Evolutionary conservation across 2,888 invertebrate genomes (phyloP).

Genomic region (Pollenia amentaria): DNA sequence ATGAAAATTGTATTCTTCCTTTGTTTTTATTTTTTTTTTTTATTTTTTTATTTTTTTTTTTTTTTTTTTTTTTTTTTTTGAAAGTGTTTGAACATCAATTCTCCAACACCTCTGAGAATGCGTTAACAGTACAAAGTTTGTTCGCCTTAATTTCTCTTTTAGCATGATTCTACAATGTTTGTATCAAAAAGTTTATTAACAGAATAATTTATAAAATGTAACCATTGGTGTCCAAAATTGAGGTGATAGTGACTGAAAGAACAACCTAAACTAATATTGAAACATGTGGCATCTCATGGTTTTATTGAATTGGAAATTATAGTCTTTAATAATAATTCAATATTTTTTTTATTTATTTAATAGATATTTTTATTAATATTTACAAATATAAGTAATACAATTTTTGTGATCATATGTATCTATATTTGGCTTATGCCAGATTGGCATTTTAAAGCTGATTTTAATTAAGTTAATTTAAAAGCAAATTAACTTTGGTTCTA

Average conservation of each 20-base stretch:
- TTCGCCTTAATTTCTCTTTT: conserved; percentile 1
- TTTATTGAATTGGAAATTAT: not conserved
- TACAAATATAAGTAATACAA: too few relatives aligned
- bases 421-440: too few relatives aligned
- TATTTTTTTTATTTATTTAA: too few relatives aligned
- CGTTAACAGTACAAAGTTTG: conserved; percentile 35
- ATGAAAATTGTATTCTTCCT: conserved; percentile 21
- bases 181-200: conserved; percentile 35
- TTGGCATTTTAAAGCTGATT: too few relatives aligned
- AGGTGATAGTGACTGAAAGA: conserved; percentile 42
- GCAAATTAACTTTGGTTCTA: too few relatives aligned
- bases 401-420: too few relatives aligned
- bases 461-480: too few relatives aligned
- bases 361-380: too few relatives aligned
- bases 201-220: conserved; percentile 28
- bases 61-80: not conserved
- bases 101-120: conserved; percentile 22
- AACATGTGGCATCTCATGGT: conserved; percentile 19
- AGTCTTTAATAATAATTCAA: too few relatives aligned
- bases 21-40: not conserved
- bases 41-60: not conserved
- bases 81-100: conserved; percentile 1
- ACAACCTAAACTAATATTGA: conserved; percentile 5
- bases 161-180: not conserved
- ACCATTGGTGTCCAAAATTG: conserved; percentile 7